Evolutionary conservation across 37 sponge, comb jelly and placozoan species (phyloP).

Genomic region (Agelas oroides): DNA sequence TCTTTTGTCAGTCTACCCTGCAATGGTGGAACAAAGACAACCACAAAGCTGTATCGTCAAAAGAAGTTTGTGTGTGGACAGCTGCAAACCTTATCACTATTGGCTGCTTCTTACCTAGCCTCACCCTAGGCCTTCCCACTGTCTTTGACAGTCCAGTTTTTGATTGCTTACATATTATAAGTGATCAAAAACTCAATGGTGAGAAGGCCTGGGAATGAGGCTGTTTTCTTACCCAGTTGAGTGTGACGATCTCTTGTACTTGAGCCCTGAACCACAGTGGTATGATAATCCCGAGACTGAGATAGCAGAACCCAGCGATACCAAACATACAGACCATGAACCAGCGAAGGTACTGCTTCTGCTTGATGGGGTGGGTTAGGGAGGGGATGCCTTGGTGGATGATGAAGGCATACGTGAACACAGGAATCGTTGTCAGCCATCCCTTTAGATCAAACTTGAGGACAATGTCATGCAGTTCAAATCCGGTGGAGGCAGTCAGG

Average conservation of each 20-base stretch:
- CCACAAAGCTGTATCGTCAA: neutral
- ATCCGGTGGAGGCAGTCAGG: too few species aligned
- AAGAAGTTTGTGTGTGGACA: too few species aligned
- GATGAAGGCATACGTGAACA: slow-evolving; percentile 82
- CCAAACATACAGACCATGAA: slow-evolving; percentile 62
- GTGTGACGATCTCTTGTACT: slow-evolving; percentile 79
- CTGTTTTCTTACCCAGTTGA: slow-evolving; percentile 84
- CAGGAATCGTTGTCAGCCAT: slow-evolving; percentile 80
- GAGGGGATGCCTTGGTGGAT: slow-evolving; percentile 87
- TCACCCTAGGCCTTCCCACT: neutral
- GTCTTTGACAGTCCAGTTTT: too few species aligned
- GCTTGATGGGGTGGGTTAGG: slow-evolving; percentile 71
- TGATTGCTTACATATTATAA: too few species aligned
- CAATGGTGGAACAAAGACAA: neutral
- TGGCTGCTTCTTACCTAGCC: neutral
- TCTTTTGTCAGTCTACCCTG: slow-evolving; percentile 44
- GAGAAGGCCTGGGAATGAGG: neutral
- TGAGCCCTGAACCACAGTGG: slow-evolving; percentile 71
- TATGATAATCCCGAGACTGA: slow-evolving; percentile 73
- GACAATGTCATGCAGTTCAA: slow-evolving; percentile 11
- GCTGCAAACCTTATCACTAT: too few species aligned
- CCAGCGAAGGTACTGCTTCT: slow-evolving; percentile 62
- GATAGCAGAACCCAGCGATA: slow-evolving; percentile 58
- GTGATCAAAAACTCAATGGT: neutral
- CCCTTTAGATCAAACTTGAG: slow-evolving; percentile 56